Evolutionary conservation across 2,113 vertebrate genomes (phyloP).

Genomic region (Phycodurus eques): DNA sequence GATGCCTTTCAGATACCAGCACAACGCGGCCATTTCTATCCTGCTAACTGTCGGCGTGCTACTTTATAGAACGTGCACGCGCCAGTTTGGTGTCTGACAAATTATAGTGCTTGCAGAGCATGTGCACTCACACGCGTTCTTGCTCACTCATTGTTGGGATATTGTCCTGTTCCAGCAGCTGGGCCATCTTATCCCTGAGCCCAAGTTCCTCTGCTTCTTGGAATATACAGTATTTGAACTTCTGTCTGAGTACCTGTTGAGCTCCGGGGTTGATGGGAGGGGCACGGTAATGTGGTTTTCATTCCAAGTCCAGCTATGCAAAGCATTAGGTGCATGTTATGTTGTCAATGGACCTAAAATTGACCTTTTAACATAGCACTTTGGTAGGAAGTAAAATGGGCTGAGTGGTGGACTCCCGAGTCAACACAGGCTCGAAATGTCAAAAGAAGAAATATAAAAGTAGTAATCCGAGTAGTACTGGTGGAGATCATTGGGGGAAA

Average conservation of each 20-base stretch:
- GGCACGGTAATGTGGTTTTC: conserved; percentile 64
- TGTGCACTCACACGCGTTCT: conserved; percentile 6
- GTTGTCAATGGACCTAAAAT: too few relatives aligned
- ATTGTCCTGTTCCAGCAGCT: conserved; percentile 38
- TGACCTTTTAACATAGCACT: too few relatives aligned
- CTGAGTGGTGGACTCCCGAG: too few relatives aligned
- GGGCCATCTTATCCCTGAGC: conserved; percentile 41
- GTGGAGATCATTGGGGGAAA: too few relatives aligned
- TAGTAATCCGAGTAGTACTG: too few relatives aligned
- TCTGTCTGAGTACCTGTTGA: conserved; percentile 67
- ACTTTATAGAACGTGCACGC: conserved; percentile 6
- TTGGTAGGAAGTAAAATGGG: too few relatives aligned
- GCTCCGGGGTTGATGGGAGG: conserved; percentile 31
- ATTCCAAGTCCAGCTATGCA: conserved; percentile 67
- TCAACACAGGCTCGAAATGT: too few relatives aligned
- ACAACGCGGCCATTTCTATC: conserved; percentile 39
- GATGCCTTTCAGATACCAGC: conserved; percentile 52
- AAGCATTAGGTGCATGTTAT: conserved; percentile 35
- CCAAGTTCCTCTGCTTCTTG: conserved; percentile 37
- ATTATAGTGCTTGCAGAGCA: conserved; percentile 11
- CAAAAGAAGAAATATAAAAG: too few relatives aligned
- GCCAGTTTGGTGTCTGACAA: conserved; percentile 2
- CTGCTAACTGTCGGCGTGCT: conserved; percentile 25
- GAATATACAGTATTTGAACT: conserved; percentile 37
- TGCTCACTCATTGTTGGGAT: conserved; percentile 23